Percentiles rank a stretch among this genome's conserved stretches.
Evolutionary conservation across 1,140 invertebrate genomes (phyloP).

Genomic region (Aradophagus sp.): DNA sequence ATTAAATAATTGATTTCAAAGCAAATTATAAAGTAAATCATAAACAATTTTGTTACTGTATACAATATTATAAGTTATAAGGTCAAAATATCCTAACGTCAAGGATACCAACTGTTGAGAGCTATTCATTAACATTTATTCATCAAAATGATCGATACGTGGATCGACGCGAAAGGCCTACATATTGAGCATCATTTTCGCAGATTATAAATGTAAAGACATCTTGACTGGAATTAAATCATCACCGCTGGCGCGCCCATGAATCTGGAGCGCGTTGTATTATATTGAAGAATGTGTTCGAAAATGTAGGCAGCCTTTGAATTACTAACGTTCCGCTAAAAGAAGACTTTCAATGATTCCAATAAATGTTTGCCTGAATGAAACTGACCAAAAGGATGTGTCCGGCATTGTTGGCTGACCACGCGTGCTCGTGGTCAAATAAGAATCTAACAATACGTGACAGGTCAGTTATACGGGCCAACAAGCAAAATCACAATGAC

Average conservation of each 20-base stretch:
- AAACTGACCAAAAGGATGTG: constrained; percentile 65
- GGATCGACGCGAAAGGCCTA: constrained; percentile 1
- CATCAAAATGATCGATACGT: constrained; percentile 1
- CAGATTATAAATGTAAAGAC: constrained; percentile 25
- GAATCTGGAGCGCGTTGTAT: constrained; percentile 21
- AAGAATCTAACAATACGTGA: constrained; percentile 51
- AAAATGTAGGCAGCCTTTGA: constrained; percentile 31
- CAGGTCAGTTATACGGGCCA: constrained; percentile 67
- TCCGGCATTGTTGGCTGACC: constrained; percentile 58
- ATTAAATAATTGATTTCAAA: too few species aligned
- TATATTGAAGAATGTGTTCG: constrained; percentile 23
- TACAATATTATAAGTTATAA: too few species aligned
- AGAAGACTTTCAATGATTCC: constrained; percentile 42
- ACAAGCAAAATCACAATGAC: constrained; percentile 66
- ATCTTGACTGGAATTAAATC: constrained; percentile 43
- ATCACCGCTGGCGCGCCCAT: constrained; percentile 16
- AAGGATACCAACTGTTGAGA: too few species aligned
- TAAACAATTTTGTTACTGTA: too few species aligned
- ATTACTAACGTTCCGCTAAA: constrained; percentile 31
- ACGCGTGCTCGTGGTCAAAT: constrained; percentile 53
- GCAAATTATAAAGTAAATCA: too few species aligned
- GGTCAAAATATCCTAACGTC: too few species aligned
- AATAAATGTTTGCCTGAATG: constrained; percentile 59
- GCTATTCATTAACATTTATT: too few species aligned
- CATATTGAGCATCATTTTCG: constrained; percentile 22